Evolutionary conservation across 2,888 invertebrate genomes (phyloP).

Genomic region (Furcula furcula): DNA sequence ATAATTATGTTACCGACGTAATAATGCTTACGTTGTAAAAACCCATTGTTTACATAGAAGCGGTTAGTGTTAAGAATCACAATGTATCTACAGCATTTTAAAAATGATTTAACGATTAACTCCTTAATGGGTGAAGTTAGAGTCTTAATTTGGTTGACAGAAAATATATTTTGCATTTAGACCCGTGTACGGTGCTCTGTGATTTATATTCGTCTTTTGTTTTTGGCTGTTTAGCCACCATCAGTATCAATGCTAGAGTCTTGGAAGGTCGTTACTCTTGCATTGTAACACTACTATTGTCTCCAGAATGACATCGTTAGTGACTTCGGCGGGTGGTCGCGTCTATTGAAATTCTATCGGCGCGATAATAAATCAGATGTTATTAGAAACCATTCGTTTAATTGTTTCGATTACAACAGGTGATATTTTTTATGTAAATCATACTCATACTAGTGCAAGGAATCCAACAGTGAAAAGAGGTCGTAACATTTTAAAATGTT

Average conservation of each 20-base stretch:
- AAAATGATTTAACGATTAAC: neutral
- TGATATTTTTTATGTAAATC: slow-evolving; percentile 43
- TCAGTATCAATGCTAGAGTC: slow-evolving; percentile 68
- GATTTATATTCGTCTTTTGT: slow-evolving; percentile 79
- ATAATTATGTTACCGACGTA: slow-evolving; percentile 73
- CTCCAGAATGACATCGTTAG: slow-evolving; percentile 76
- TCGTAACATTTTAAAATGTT: slow-evolving; percentile 15
- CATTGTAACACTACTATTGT: slow-evolving; percentile 76
- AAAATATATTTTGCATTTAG: slow-evolving; percentile 47
- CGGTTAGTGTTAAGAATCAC: slow-evolving; percentile 50
- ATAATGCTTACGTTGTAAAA: slow-evolving; percentile 67
- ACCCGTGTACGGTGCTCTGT: slow-evolving; percentile 56
- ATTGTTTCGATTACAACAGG: slow-evolving; percentile 56
- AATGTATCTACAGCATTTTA: slow-evolving; percentile 15
- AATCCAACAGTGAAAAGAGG: slow-evolving; percentile 7
- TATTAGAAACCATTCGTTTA: slow-evolving; percentile 55
- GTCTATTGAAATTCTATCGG: slow-evolving; percentile 75
- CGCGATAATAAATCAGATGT: slow-evolving; percentile 69
- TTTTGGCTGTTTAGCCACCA: slow-evolving; percentile 75
- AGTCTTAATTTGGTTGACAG: slow-evolving; percentile 23
- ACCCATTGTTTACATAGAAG: slow-evolving; percentile 72
- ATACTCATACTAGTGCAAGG: slow-evolving; percentile 1
- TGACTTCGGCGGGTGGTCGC: slow-evolving; percentile 75
- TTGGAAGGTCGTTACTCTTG: slow-evolving; percentile 76
- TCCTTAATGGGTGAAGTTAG: slow-evolving; percentile 30